Conservation (phyloP, 2,113 vertebrate genomes). For the Callorhinus ursinus region DNA sequence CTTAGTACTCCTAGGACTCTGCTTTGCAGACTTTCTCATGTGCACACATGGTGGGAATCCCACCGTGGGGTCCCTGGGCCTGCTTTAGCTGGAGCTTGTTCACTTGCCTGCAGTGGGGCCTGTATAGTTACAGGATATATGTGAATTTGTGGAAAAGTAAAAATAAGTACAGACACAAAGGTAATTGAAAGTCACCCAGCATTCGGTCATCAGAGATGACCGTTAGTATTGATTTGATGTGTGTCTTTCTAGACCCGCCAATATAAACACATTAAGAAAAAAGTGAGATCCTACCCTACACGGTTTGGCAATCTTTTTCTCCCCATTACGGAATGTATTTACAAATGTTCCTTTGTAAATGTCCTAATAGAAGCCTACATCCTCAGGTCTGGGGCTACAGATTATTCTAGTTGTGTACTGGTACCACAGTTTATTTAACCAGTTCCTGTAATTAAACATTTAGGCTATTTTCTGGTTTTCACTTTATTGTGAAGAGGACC, state of each 20-base stretch:
- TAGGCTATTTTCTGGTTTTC: not conserved
- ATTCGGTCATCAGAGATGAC: not conserved
- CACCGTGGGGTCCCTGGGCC: accelerated
- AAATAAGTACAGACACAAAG: not conserved
- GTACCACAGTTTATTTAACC: not conserved
- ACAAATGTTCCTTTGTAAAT: not conserved
- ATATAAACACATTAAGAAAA: not conserved
- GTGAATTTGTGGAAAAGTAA: not conserved
- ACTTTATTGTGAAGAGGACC: not conserved
- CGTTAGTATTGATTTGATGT: not conserved
- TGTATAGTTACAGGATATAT: not conserved
- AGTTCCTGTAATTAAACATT: not conserved
- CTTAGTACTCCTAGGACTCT: too few species aligned
- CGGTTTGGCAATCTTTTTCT: not conserved
- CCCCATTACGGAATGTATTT: not conserved
- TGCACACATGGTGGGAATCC: not conserved
- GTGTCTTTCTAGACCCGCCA: not conserved
- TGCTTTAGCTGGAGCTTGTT: not conserved
- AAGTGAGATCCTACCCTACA: not conserved
- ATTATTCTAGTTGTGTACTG: not conserved
- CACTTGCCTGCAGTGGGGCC: not conserved
- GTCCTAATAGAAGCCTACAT: not conserved
- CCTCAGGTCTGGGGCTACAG: not conserved
- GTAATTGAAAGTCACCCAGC: not conserved
- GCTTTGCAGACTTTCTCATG: not conserved